Percentiles rank a stretch among this genome's conserved stretches.
Conservation (phyloP, 1,140 invertebrate genomes). For the Hypsibius dujardini region DNA sequence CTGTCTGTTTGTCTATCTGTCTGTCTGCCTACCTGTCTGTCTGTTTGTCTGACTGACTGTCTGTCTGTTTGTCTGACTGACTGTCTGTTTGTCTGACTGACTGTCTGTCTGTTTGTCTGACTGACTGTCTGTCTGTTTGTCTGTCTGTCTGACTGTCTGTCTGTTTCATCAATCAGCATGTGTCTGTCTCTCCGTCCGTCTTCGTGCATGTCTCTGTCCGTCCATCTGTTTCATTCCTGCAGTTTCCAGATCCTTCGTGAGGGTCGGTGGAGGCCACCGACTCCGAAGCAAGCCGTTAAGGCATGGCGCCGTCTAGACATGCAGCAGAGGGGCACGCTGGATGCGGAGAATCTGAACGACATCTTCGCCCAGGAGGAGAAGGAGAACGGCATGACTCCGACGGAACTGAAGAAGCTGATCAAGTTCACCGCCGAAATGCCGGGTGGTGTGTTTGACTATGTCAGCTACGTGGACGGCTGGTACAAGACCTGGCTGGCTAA, state of each 20-base stretch:
- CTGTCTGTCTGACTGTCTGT: too few relatives aligned
- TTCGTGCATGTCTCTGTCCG: too few relatives aligned
- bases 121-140: too few relatives aligned
- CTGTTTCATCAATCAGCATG: too few relatives aligned
- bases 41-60: too few relatives aligned
- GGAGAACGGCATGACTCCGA: not conserved
- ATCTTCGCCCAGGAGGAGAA: conserved; percentile 5
- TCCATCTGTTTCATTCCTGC: too few relatives aligned
- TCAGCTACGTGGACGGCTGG: conserved; percentile 4
- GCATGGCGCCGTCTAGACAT: not conserved
- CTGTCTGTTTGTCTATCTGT: too few relatives aligned
- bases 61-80: too few relatives aligned
- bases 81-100: too few relatives aligned
- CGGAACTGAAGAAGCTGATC: not conserved
- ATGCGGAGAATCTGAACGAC: not conserved
- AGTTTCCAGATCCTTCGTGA: not conserved
- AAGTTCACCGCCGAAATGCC: not conserved
- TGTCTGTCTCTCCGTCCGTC: too few relatives aligned
- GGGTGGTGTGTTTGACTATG: not conserved
- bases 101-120: too few relatives aligned
- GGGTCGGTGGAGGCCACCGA: not conserved
- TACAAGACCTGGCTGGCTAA: not conserved
- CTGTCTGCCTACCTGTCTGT: too few relatives aligned
- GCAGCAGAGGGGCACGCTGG: not conserved
- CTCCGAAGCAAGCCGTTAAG: not conserved